These are phyloP conservation scores for Zaprionus ornatus DNA, from an alignment of 1,140 invertebrate genomes.

Conservation along the genomic window DNA sequence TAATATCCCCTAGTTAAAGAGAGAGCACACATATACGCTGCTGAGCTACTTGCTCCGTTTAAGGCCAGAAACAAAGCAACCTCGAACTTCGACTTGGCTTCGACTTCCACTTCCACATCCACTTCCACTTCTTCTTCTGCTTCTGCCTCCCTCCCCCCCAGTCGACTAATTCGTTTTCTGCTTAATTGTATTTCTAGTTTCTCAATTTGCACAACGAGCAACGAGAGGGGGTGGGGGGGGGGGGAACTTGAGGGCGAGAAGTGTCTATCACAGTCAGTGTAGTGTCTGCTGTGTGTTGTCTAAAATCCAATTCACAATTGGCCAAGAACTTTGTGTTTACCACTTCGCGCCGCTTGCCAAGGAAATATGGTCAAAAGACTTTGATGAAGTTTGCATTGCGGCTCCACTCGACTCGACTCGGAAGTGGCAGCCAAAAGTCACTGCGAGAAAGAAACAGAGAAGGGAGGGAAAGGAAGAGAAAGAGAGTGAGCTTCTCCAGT, in stretches of 20 bases:
- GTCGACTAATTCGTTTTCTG: conserved; percentile 40
- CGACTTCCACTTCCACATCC: background rate
- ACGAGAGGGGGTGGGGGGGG: background rate
- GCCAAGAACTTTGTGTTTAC: conserved; percentile 61
- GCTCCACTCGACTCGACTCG: conserved; percentile 18
- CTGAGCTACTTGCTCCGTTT: background rate
- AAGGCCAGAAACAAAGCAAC: background rate
- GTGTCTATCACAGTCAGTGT: conserved; percentile 21
- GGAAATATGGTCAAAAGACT: conserved; percentile 67
- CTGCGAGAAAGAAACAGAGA: background rate
- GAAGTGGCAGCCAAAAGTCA: conserved; percentile 50
- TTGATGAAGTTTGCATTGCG: conserved; percentile 58
- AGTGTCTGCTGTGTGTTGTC: conserved; percentile 33
- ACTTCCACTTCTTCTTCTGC: background rate
- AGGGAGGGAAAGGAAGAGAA: background rate
- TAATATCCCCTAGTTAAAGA: background rate
- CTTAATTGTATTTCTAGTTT: conserved; percentile 52
- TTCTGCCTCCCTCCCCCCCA: background rate
- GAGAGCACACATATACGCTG: background rate
- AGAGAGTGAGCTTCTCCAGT: conserved; percentile 48
- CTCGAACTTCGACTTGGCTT: conserved; percentile 20
- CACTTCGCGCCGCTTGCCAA: conserved; percentile 44
- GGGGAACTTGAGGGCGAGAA: background rate
- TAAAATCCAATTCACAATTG: conserved; percentile 72
- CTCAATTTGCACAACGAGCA: conserved; percentile 15